phyloP scores from a whole-genome alignment of 2,113 vertebrate species.

The Atherinomorus stipes region DNA sequence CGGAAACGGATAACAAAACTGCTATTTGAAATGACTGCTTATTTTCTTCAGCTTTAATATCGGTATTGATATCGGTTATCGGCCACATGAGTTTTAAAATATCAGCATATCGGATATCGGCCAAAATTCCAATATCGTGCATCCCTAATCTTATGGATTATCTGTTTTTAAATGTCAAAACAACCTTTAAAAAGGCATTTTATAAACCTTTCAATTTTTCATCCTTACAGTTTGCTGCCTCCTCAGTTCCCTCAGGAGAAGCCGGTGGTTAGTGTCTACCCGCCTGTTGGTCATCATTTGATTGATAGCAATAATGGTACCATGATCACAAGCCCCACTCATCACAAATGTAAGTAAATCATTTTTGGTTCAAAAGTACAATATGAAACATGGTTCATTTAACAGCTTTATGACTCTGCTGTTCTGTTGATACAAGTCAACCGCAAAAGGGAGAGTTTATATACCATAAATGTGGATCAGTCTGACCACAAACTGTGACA shows the following conservation, averaged over 20 bases:
- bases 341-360: conserved; percentile 90
- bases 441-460: no score
- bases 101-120: no score
- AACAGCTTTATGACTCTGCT: neutral
- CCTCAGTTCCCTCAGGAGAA: conserved; percentile 99
- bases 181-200: neutral
- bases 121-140: no score
- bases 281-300: conserved; percentile 94
- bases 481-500: no score
- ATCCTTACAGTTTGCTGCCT: conserved; percentile 90
- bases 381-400: neutral
- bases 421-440: no score
- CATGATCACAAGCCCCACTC: conserved; percentile 90
- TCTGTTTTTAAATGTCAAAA: neutral
- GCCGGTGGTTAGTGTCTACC: conserved; percentile 94
- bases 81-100: no score
- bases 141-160: no score
- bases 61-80: no score
- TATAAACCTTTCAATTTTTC: neutral
- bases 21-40: no score
- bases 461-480: no score
- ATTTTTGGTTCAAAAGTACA: neutral
- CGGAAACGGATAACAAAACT: no score
- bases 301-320: conserved; percentile 93
- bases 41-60: no score